Percentiles rank a stretch among this genome's conserved stretches.
Conservation (phyloP, 30 jellyfish, hydroid and myxozoan genomes). For the Turritopsis dohrnii region DNA sequence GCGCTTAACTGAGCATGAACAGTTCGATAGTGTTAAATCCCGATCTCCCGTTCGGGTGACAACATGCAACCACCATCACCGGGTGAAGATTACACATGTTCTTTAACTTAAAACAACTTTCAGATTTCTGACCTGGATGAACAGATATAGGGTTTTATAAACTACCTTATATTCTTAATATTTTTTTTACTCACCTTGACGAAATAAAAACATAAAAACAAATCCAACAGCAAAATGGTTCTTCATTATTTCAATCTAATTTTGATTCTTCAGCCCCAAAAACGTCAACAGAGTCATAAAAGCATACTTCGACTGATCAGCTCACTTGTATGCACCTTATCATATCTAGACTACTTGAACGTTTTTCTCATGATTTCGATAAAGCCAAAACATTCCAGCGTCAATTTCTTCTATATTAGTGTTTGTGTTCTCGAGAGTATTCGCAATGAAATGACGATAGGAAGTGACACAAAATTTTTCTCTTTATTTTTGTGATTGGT, state of each 20-base stretch:
- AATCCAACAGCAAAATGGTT: not conserved
- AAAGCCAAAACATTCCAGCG: not conserved
- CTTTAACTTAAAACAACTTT: no score
- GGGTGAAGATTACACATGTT: no score
- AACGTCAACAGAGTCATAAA: no score
- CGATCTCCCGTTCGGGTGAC: no score
- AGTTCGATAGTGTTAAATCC: no score
- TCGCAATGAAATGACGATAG: not conserved
- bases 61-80: no score
- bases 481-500: not conserved
- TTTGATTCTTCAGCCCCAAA: no score
- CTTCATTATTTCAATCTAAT: not conserved
- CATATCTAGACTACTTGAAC: not conserved
- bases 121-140: no score
- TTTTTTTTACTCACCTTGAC: not conserved
- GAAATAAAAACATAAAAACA: not conserved
- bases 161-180: no score
- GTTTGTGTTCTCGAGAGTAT: not conserved
- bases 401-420: not conserved
- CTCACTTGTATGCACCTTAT: not conserved
- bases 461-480: not conserved
- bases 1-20: no score
- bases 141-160: not conserved
- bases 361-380: not conserved
- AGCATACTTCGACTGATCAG: no score